Evolutionary conservation across 2,888 invertebrate genomes (phyloP).

Genomic region (Entomobrya proxima): DNA sequence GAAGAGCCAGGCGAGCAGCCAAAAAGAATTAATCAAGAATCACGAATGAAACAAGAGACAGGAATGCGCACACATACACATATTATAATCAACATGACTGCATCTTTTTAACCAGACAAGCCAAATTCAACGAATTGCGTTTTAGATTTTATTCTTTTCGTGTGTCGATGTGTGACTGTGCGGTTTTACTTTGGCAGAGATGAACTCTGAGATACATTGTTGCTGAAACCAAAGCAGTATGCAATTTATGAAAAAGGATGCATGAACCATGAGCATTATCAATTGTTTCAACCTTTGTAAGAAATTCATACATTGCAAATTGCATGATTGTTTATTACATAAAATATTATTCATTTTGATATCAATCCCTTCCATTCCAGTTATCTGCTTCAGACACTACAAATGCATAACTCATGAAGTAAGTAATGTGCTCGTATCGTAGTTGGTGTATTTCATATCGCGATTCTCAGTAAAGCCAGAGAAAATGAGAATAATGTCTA

Average conservation of each 20-base stretch:
- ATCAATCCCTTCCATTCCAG: constrained; percentile 54
- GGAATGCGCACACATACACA: constrained; percentile 39
- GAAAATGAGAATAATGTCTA: too few relatives aligned
- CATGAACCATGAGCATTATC: not conserved
- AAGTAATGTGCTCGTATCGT: constrained; percentile 60
- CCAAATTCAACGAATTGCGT: constrained; percentile 31
- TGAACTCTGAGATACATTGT: too few relatives aligned
- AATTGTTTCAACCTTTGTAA: not conserved
- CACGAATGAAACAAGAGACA: constrained; percentile 51
- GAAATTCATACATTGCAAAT: not conserved
- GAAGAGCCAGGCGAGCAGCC: constrained; percentile 13
- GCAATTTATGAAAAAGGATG: not conserved
- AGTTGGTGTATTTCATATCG: not conserved
- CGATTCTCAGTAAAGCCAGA: too few relatives aligned
- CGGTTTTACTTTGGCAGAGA: not conserved
- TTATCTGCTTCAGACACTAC: constrained; percentile 36
- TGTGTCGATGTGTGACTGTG: constrained; percentile 34
- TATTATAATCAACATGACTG: constrained; percentile 34
- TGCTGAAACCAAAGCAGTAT: not conserved
- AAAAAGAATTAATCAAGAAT: constrained; percentile 56
- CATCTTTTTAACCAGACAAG: constrained; percentile 21
- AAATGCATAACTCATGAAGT: constrained; percentile 62
- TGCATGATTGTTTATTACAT: not conserved
- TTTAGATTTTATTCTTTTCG: constrained; percentile 12
- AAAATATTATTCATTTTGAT: constrained; percentile 1